Evolutionary conservation across 2,888 invertebrate species (phyloP).

Genomic region (Chirona hameri): DNA sequence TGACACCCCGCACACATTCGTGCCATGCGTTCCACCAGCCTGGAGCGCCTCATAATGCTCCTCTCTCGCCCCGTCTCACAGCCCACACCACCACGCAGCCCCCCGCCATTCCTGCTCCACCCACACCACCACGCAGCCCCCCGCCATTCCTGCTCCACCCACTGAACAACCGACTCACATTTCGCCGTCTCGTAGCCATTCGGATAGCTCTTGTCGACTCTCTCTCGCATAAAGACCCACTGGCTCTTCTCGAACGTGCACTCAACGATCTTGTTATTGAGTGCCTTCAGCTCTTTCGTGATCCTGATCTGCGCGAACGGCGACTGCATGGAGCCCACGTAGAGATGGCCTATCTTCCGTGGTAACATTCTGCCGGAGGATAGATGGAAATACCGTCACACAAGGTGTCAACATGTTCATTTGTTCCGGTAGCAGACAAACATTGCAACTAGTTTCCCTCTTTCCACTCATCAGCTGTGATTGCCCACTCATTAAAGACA

Average conservation of each 20-base stretch:
- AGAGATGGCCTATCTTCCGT: slow-evolving; percentile 68
- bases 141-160: too few species aligned
- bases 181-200: slow-evolving; percentile 81
- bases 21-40: too few species aligned
- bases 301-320: slow-evolving; percentile 72
- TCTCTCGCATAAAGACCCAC: slow-evolving; percentile 93
- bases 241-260: slow-evolving; percentile 67
- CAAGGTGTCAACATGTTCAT: background rate
- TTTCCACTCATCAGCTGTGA: background rate
- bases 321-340: slow-evolving; percentile 65
- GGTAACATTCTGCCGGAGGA: slow-evolving; percentile 59
- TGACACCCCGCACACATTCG: too few species aligned
- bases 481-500: background rate
- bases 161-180: slow-evolving; percentile 52
- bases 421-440: slow-evolving; percentile 29
- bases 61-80: too few species aligned
- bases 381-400: slow-evolving; percentile 33
- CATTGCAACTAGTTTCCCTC: too few species aligned
- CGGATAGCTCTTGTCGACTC: slow-evolving; percentile 94
- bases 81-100: too few species aligned
- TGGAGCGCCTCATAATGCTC: too few species aligned
- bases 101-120: too few species aligned
- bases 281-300: slow-evolving; percentile 69
- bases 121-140: too few species aligned
- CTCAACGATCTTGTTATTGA: slow-evolving; percentile 93